Conservation (phyloP, 2,888 invertebrate species). For the Exephanes ischioxanthus region DNA sequence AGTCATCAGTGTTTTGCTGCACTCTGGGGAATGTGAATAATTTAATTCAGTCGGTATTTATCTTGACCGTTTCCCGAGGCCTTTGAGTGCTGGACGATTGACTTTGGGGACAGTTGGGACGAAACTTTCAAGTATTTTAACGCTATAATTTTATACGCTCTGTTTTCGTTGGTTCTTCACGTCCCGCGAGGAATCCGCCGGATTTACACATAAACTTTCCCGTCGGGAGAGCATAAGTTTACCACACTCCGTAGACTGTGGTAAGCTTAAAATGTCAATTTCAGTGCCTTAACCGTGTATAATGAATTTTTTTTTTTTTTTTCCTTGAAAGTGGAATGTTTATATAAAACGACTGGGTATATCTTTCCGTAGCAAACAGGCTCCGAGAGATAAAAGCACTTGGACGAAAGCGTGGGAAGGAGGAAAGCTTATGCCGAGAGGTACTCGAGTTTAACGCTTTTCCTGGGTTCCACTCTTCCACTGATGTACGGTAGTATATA, state of each 20-base stretch:
- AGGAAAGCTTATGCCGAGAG: slow-evolving; percentile 63
- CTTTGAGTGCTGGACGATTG: background rate
- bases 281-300: background rate
- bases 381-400: slow-evolving; percentile 50
- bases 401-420: slow-evolving; percentile 36
- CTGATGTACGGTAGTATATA: background rate
- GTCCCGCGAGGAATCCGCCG: no score
- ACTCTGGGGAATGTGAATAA: background rate
- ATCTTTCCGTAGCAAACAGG: slow-evolving; percentile 34
- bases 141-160: no score
- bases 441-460: slow-evolving; percentile 60
- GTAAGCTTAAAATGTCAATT: background rate
- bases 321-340: slow-evolving; percentile 13
- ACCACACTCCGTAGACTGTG: no score
- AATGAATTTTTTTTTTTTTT: background rate
- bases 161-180: no score
- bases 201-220: no score
- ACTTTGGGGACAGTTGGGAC: background rate
- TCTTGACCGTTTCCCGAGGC: background rate
- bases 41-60: background rate
- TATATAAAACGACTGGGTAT: slow-evolving; percentile 2
- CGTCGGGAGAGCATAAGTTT: no score
- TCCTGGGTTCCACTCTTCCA: slow-evolving; percentile 31
- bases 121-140: slow-evolving; percentile 20
- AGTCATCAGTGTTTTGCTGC: background rate